Conservation (phyloP, 2,888 invertebrate species). For the Eulithis prunata region DNA sequence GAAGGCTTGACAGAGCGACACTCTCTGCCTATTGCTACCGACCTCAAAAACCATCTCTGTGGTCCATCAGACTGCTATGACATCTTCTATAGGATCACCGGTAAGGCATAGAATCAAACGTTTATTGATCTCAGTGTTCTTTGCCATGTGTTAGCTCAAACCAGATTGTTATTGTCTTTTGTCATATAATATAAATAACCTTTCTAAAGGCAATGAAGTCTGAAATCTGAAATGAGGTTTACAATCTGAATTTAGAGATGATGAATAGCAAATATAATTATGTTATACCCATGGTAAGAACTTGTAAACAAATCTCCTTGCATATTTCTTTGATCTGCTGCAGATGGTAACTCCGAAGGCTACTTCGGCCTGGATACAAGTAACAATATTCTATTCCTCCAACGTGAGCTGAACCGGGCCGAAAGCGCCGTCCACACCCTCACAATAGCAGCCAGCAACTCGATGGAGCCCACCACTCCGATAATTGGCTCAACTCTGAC, state of each 20-base stretch:
- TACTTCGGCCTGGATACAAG: slow-evolving; percentile 64
- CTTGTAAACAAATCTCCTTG: not conserved
- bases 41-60: slow-evolving; percentile 77
- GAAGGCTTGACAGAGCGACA: slow-evolving; percentile 64
- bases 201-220: no score
- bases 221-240: no score
- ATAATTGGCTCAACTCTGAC: slow-evolving; percentile 62
- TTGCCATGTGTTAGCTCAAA: not conserved
- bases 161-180: no score
- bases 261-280: no score
- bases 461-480: slow-evolving; percentile 49
- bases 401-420: slow-evolving; percentile 72
- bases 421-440: slow-evolving; percentile 64
- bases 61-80: slow-evolving; percentile 59
- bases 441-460: slow-evolving; percentile 79
- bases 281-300: no score
- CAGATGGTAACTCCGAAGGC: slow-evolving; percentile 66
- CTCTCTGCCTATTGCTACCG: slow-evolving; percentile 64
- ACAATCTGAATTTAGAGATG: no score
- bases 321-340: not conserved
- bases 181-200: no score
- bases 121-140: slow-evolving; percentile 27
- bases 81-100: slow-evolving; percentile 76
- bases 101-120: slow-evolving; percentile 48
- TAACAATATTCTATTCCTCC: slow-evolving; percentile 65